phyloP scores from a whole-genome alignment of 2,797 vertebrate species.

The Trematomus bernacchii region DNA sequence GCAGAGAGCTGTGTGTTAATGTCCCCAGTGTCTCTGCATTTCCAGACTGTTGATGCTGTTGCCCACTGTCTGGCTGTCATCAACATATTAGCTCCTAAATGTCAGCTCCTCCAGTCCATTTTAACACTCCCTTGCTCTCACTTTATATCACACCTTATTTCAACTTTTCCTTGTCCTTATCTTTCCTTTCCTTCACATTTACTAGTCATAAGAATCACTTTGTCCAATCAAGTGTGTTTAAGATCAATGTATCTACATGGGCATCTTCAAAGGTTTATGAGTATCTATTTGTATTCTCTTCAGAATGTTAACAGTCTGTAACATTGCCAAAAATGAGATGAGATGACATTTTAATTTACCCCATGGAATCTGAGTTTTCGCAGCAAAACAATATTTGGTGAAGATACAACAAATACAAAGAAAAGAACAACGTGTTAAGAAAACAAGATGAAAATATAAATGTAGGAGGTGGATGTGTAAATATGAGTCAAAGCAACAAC shows the following conservation, averaged over 20 bases:
- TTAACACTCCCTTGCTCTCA: no score
- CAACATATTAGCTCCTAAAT: slow-evolving; percentile 35
- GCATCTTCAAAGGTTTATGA: slow-evolving; percentile 8
- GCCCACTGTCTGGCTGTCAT: slow-evolving; percentile 23
- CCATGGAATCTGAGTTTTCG: slow-evolving; percentile 1
- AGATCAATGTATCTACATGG: neutral
- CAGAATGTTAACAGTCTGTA: neutral
- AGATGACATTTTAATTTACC: slow-evolving; percentile 21
- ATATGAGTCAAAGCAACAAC: neutral
- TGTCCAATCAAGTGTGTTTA: neutral
- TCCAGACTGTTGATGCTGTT: slow-evolving; percentile 17
- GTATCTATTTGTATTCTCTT: neutral
- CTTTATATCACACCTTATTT: no score
- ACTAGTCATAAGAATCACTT: no score
- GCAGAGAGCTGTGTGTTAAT: neutral
- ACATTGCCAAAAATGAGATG: neutral
- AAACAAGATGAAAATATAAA: slow-evolving; percentile 7
- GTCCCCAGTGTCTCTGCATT: slow-evolving; percentile 21
- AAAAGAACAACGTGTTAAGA: neutral
- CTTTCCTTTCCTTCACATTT: no score
- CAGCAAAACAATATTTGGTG: neutral
- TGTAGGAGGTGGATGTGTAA: neutral
- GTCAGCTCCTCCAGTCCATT: slow-evolving; percentile 4
- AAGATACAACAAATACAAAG: slow-evolving; percentile 9
- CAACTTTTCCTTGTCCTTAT: no score